These are phyloP conservation scores for Coptodon rendalli DNA, from an alignment of 2,113 vertebrate genomes.

Conservation along the genomic window DNA sequence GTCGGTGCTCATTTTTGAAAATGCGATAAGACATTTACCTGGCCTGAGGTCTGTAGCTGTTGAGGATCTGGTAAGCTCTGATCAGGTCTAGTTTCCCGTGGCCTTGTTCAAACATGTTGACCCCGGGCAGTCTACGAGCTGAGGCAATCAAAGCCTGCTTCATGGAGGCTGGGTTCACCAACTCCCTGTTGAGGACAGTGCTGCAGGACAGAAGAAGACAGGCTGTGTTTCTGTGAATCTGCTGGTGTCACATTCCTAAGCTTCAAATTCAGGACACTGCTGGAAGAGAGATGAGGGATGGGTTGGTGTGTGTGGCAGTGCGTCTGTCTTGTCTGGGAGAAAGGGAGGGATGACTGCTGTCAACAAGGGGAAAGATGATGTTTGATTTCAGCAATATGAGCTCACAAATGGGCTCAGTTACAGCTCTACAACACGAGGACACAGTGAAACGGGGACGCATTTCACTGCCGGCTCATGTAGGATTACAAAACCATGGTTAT, in stretches of 20 bases:
- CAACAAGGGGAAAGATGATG: background rate
- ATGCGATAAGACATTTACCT: slow-evolving; percentile 70
- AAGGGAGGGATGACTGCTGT: background rate
- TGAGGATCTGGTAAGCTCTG: slow-evolving; percentile 94
- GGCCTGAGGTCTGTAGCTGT: slow-evolving; percentile 95
- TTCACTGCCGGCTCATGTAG: background rate
- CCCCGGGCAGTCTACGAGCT: slow-evolving; percentile 91
- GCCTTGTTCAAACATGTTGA: slow-evolving; percentile 99
- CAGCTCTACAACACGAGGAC: background rate
- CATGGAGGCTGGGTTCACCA: slow-evolving; percentile 98
- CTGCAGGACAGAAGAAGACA: slow-evolving; percentile 59
- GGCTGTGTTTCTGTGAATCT: background rate
- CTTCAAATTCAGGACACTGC: background rate
- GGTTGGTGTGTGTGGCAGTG: background rate
- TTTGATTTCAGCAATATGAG: background rate
- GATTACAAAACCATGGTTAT: background rate
- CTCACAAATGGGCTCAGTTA: background rate
- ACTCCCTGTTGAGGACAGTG: slow-evolving; percentile 89
- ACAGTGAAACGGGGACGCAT: background rate
- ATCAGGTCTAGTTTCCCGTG: slow-evolving; percentile 96
- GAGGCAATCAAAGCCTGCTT: slow-evolving; percentile 97
- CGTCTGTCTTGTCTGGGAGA: background rate
- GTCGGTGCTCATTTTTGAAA: background rate
- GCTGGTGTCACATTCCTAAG: background rate
- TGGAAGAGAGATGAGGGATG: background rate